Evolutionary conservation across 2,113 vertebrate genomes (phyloP), one percentile per base, ranked within the genome.

Genomic region (Triplophysa tibetana): DNA sequence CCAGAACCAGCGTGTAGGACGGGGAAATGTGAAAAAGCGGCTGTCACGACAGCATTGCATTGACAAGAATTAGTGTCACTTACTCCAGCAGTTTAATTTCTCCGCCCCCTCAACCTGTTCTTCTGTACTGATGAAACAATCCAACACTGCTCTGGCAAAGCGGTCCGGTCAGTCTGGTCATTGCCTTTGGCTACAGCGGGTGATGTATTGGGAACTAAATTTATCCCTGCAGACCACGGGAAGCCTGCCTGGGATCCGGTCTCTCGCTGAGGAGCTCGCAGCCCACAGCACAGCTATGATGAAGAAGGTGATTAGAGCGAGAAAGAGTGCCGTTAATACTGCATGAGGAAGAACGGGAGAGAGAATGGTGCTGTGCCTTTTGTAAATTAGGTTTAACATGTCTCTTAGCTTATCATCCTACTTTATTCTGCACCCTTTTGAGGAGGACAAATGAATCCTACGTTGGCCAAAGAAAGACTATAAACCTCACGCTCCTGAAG

Each of bases 291-390:
- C n/a, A 58, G 68, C 6, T 29, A 45, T 85, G 85, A 86, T 85
- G 60, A 78, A 83, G 73, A 83, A 84, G 77, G 70, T 81, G 68
- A 86, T 86, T 83, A 85, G 64, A 58, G 23, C 11, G 67, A 54
- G 65, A 84, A 74, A 68, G 79, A 79, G 80, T 63, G 33, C 60
- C 19, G 67, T 79, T 85, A 85, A 82, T 82, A 80, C 73, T 80
- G 68, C 33, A 85, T 73, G 83, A 80, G 81, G 77, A 48, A 3
- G 10, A 69, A 14, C 3, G 62, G 3, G 23, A 50, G 24, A 63
- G 26, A 72, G 24, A 41, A 45, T 14, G 19, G 10, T 38, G 10
- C 41, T 65, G 43, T 41, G 10, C 10, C 69, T 73, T 45, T 21
- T 43, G 54, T 61, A 60, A 61, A 74, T 74, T 74, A 7, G 21